Evolutionary conservation across 1,140 invertebrate genomes (phyloP).

Genomic region (Hydropsyche tenuis): DNA sequence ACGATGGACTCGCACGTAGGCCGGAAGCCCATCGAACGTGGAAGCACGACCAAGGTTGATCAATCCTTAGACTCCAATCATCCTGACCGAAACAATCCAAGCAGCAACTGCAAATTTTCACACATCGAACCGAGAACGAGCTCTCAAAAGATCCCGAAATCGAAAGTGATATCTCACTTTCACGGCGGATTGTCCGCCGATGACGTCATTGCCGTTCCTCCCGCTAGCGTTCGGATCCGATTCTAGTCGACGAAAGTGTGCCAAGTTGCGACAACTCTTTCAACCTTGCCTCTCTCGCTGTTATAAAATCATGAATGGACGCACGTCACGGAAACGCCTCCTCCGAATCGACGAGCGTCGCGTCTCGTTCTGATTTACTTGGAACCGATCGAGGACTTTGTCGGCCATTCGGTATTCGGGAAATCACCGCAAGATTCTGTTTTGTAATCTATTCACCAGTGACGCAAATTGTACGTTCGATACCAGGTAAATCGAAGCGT

Average conservation of each 20-base stretch:
- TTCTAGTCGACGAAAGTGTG: conserved; percentile 4
- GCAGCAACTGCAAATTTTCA: background rate
- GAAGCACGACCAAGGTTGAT: conserved; percentile 15
- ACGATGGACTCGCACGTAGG: background rate
- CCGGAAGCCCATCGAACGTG: background rate
- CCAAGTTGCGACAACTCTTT: background rate
- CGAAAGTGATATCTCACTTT: conserved; percentile 7
- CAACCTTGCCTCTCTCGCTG: conserved; percentile 14
- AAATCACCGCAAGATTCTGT: no score
- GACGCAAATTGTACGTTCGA: no score
- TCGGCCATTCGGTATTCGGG: no score
- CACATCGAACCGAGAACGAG: background rate
- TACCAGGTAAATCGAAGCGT: no score
- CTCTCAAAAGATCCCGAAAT: background rate
- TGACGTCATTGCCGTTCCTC: conserved; percentile 8
- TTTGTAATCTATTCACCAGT: no score
- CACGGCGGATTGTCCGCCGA: background rate
- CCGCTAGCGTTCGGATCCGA: background rate
- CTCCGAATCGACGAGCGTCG: no score
- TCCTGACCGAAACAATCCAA: no score
- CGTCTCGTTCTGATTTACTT: no score
- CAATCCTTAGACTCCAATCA: background rate
- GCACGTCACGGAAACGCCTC: background rate
- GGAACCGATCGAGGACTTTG: no score
- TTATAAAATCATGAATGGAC: conserved; percentile 4